A percentile compares a stretch with the other conserved stretches of the same genome.
Conservation (phyloP, 2,113 vertebrate genomes). For the Chloroceryle aenea region DNA sequence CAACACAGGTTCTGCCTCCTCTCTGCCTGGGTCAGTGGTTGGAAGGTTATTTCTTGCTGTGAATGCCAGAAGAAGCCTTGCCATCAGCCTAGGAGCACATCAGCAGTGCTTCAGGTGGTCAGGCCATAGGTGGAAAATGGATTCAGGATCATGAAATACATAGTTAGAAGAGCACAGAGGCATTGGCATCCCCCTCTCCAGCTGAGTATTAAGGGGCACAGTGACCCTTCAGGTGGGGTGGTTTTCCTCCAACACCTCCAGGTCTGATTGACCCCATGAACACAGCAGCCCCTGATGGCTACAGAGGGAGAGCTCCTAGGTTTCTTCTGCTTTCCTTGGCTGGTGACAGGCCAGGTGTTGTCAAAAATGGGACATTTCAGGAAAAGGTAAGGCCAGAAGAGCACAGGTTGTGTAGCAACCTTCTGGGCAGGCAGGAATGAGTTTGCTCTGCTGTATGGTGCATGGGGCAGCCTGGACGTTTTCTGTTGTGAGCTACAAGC, state of each 20-base stretch:
- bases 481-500: neutral
- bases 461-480: neutral
- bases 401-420: neutral
- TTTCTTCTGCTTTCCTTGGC: neutral
- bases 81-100: neutral
- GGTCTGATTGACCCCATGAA: neutral
- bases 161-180: neutral
- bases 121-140: neutral
- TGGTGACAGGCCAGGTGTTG: neutral
- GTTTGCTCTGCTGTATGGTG: neutral
- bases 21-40: neutral
- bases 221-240: neutral
- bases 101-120: neutral
- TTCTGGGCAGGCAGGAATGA: neutral
- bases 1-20: neutral
- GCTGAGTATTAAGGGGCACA: neutral
- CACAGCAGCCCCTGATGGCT: neutral
- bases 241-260: neutral
- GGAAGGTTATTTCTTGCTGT: neutral
- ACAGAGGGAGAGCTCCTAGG: neutral
- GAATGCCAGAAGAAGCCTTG: neutral
- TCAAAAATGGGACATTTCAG: neutral
- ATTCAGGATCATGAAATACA: neutral
- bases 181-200: rapidly evolving
- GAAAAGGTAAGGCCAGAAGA: neutral